A percentile compares a stretch with the other conserved stretches of the same genome.
These are phyloP conservation scores for Colletes gigas DNA, from an alignment of 1,140 invertebrate genomes.

Conservation along the genomic window DNA sequence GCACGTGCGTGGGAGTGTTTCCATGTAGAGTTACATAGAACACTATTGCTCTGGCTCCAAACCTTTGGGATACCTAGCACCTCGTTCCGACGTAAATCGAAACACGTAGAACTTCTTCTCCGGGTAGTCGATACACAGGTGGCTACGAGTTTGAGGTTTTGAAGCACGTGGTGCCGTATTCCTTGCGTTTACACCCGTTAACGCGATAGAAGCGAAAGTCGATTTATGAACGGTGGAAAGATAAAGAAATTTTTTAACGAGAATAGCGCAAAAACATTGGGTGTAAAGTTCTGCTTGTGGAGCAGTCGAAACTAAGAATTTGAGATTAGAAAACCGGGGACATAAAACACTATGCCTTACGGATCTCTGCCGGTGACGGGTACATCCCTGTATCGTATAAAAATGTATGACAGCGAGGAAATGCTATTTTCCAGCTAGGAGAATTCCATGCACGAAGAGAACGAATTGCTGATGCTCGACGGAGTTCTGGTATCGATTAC, in stretches of 20 bases:
- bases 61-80: constrained; percentile 21
- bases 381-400: constrained; percentile 48
- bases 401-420: constrained; percentile 52
- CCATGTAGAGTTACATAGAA: not conserved
- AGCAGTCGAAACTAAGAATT: not conserved
- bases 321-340: not conserved
- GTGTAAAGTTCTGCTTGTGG: not conserved
- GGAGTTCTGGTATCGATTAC: constrained; percentile 54
- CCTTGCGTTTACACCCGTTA: no score
- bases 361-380: constrained; percentile 43
- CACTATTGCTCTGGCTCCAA: constrained; percentile 4
- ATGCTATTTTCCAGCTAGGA: constrained; percentile 50
- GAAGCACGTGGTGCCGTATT: no score
- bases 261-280: no score
- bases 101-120: constrained; percentile 6
- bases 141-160: not conserved
- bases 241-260: no score
- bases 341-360: not conserved
- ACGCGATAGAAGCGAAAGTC: no score
- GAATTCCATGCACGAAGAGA: constrained; percentile 54
- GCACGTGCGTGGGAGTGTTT: not conserved
- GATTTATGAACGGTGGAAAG: no score
- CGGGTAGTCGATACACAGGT: not conserved
- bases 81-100: not conserved
- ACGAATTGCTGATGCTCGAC: constrained; percentile 63